Evolutionary conservation across 2,113 vertebrate species (phyloP).

Genomic region (Muntiacus reevesi): DNA sequence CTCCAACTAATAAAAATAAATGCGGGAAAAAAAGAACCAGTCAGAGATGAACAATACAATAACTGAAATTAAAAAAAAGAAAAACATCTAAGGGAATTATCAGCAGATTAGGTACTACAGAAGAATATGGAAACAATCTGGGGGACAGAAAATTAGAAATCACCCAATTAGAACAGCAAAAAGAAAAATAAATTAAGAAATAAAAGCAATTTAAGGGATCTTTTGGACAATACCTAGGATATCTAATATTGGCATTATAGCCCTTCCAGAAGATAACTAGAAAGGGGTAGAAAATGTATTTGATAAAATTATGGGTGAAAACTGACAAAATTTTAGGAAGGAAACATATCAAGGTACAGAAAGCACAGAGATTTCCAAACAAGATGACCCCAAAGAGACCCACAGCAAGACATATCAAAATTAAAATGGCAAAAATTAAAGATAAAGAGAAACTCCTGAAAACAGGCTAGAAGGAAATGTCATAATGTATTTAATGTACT

Average conservation of each 20-base stretch:
- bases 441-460: background rate
- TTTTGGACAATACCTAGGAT: background rate
- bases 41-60: background rate
- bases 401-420: background rate
- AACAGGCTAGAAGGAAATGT: background rate
- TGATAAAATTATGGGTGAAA: background rate
- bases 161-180: background rate
- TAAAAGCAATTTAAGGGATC: background rate
- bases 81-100: background rate
- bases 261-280: background rate
- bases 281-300: background rate
- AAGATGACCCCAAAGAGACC: background rate
- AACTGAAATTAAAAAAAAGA: background rate
- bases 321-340: background rate
- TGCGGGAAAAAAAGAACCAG: background rate
- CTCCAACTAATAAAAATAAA: no score
- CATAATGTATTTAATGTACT: background rate
- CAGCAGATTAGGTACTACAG: background rate
- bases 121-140: background rate
- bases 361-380: background rate
- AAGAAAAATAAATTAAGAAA: background rate
- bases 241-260: background rate
- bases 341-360: background rate
- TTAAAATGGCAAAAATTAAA: background rate
- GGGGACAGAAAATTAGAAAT: background rate